These are phyloP conservation scores for Chaunax sp. DNA, from an alignment of 2,797 vertebrate species.

Conservation along the genomic window DNA sequence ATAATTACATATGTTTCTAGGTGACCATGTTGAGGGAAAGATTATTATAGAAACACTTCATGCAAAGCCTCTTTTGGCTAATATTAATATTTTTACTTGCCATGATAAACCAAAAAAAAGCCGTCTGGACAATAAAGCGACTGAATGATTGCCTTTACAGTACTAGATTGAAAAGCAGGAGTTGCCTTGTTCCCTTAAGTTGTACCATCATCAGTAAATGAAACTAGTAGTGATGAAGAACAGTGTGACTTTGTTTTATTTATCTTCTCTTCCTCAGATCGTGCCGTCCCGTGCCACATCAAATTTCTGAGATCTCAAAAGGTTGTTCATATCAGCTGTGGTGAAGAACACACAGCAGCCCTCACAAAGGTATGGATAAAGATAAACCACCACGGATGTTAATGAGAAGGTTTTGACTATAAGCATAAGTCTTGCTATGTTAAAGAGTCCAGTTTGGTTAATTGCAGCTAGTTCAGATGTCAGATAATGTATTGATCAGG, in stretches of 20 bases:
- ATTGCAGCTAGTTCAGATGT: background rate
- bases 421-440: too few species aligned
- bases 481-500: background rate
- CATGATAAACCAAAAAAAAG: background rate
- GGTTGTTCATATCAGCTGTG: slow-evolving; percentile 97
- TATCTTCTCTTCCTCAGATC: slow-evolving; percentile 80
- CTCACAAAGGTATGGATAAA: slow-evolving; percentile 90
- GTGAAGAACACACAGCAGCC: slow-evolving; percentile 95
- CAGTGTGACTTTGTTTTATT: slow-evolving; percentile 10
- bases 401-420: too few species aligned
- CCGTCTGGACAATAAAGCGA: background rate
- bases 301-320: slow-evolving; percentile 95
- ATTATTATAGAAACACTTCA: background rate
- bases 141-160: background rate
- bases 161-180: background rate
- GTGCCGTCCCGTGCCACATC: slow-evolving; percentile 95
- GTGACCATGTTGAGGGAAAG: background rate
- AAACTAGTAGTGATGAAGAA: background rate
- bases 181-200: background rate
- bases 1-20: background rate
- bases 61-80: slow-evolving; percentile 1
- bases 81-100: background rate
- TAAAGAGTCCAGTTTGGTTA: background rate
- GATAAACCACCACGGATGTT: background rate
- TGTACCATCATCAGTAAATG: background rate